Conservation (phyloP, 2,888 invertebrate species). For the Heliconius ethilla region DNA sequence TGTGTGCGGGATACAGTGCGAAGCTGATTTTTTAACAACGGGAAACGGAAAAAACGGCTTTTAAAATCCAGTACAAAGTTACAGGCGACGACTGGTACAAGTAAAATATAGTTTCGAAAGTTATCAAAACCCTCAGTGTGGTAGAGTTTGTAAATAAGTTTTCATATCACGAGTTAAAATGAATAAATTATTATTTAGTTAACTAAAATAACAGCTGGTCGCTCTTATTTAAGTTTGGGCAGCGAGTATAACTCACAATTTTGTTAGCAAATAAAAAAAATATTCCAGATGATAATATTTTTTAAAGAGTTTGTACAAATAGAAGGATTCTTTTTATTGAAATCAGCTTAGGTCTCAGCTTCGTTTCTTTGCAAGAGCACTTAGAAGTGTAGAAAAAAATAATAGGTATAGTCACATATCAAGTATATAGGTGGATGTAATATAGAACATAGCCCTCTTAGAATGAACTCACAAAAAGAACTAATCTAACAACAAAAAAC, state of each 20-base stretch:
- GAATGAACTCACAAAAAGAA: too few species aligned
- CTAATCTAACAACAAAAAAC: too few species aligned
- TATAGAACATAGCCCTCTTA: too few species aligned
- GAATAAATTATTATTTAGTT: conserved; percentile 22
- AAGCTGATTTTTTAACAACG: too few species aligned
- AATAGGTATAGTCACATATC: too few species aligned
- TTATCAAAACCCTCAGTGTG: not conserved
- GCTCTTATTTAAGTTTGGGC: not conserved
- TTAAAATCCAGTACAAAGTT: not conserved
- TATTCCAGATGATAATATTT: not conserved
- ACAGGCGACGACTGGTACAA: not conserved
- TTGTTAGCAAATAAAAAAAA: not conserved
- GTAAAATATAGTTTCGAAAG: not conserved
- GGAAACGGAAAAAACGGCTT: too few species aligned
- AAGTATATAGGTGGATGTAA: too few species aligned
- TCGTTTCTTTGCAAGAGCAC: too few species aligned
- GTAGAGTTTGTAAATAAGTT: not conserved
- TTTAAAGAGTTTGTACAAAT: not conserved
- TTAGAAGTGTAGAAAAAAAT: too few species aligned
- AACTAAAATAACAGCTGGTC: conserved; percentile 16
- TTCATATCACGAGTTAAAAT: conserved; percentile 10
- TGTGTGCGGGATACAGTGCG: too few species aligned
- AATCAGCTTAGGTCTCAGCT: too few species aligned
- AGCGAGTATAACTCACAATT: not conserved
- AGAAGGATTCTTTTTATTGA: too few species aligned